Evolutionary conservation across 2,888 invertebrate species (phyloP).

Genomic region (Erebia ligea): DNA sequence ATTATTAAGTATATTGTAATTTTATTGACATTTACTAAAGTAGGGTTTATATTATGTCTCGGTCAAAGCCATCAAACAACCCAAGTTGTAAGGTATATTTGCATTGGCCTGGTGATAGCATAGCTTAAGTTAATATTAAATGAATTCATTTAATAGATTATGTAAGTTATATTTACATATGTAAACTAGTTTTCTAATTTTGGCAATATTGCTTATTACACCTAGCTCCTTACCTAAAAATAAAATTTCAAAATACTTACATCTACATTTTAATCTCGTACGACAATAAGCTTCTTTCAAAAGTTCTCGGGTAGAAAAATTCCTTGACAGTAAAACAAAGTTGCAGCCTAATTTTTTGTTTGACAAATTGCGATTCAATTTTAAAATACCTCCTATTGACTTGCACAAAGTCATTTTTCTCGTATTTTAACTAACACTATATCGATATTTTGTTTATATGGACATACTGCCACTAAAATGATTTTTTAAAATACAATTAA

Average conservation of each 20-base stretch:
- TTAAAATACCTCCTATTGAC: conserved; percentile 47
- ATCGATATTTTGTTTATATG: conserved; percentile 11
- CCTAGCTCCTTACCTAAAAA: no score
- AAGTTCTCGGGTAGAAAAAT: conserved; percentile 70
- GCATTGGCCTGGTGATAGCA: no score
- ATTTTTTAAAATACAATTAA: conserved; percentile 15
- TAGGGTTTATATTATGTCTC: no score
- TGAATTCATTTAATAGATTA: no score
- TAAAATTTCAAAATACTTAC: conserved; percentile 72
- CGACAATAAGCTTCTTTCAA: conserved; percentile 85
- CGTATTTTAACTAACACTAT: conserved; percentile 16
- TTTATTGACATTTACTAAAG: no score
- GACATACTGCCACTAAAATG: conserved; percentile 22
- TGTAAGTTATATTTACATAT: no score
- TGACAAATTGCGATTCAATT: conserved; percentile 53
- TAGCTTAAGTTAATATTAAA: no score
- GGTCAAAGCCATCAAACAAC: no score
- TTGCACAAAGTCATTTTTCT: conserved; percentile 38
- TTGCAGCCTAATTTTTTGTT: conserved; percentile 49
- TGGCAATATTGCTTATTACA: no score
- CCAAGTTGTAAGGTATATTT: no score
- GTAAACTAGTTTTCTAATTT: no score
- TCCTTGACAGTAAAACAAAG: conserved; percentile 45
- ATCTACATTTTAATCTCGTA: conserved; percentile 87
- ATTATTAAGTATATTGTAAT: no score